Percentiles rank a stretch among this genome's conserved stretches.
Evolutionary conservation across 2,797 vertebrate species (phyloP).

Genomic region (Danio jaintianensis): DNA sequence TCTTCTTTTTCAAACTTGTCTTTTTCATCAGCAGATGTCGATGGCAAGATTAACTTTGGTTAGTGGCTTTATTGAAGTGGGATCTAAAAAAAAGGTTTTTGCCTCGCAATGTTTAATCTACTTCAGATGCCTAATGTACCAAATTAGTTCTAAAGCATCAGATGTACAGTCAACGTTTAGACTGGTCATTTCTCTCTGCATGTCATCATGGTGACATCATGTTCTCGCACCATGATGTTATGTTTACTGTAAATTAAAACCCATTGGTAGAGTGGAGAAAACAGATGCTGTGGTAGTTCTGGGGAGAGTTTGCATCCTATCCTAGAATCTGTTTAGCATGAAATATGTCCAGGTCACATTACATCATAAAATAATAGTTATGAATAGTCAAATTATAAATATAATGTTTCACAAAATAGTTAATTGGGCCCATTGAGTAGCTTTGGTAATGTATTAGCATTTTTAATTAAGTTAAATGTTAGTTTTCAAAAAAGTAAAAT

Average conservation of each 20-base stretch:
- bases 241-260: background rate
- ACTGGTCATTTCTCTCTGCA: background rate
- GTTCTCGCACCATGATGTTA: constrained; percentile 11
- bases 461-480: too few relatives aligned
- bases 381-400: too few relatives aligned
- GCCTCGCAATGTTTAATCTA: constrained; percentile 3
- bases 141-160: background rate
- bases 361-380: too few relatives aligned
- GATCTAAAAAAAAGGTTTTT: constrained; percentile 10
- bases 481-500: too few relatives aligned
- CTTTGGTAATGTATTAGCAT: too few relatives aligned
- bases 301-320: background rate
- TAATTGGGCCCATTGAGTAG: too few relatives aligned
- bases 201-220: constrained; percentile 9
- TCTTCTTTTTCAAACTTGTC: too few relatives aligned
- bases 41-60: constrained; percentile 14
- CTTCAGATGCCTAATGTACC: constrained; percentile 10
- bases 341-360: too few relatives aligned
- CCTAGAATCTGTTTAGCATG: too few relatives aligned
- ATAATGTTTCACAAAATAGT: too few relatives aligned
- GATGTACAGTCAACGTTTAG: background rate
- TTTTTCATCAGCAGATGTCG: background rate
- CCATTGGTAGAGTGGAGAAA: background rate
- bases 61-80: constrained; percentile 26
- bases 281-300: background rate